Conservation (phyloP, 1,140 invertebrate genomes). For the Bombus impatiens region DNA sequence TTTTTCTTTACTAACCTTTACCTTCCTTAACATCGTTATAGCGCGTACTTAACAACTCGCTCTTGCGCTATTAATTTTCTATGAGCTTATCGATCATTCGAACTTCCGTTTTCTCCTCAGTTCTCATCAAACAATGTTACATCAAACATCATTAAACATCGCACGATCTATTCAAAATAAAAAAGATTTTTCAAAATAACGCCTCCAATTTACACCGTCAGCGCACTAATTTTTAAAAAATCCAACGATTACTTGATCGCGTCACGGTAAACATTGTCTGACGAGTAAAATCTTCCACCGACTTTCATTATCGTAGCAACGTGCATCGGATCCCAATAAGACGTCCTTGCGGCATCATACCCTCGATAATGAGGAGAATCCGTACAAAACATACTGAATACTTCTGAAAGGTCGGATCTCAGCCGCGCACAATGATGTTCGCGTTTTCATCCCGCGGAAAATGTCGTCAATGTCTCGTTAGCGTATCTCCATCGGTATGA, state of each 20-base stretch:
- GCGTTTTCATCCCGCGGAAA: constrained; percentile 46
- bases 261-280: neutral
- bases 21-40: neutral
- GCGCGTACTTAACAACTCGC: neutral
- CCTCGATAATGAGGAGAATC: constrained; percentile 13
- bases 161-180: neutral
- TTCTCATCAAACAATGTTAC: neutral
- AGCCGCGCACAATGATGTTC: neutral
- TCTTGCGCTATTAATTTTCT: neutral
- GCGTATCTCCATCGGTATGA: constrained; percentile 51
- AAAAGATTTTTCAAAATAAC: neutral
- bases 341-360: neutral
- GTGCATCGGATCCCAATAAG: neutral
- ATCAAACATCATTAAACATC: too few relatives aligned
- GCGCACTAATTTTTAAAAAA: neutral
- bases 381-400: constrained; percentile 2
- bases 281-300: neutral
- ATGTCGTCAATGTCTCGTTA: constrained; percentile 66
- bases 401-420: neutral
- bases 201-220: neutral
- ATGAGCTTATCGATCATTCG: neutral
- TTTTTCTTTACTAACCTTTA: neutral
- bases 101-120: neutral
- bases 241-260: neutral
- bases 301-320: neutral